Evolutionary conservation across 2,113 vertebrate species (phyloP).

Genomic region (Pseudopipra pipra): DNA sequence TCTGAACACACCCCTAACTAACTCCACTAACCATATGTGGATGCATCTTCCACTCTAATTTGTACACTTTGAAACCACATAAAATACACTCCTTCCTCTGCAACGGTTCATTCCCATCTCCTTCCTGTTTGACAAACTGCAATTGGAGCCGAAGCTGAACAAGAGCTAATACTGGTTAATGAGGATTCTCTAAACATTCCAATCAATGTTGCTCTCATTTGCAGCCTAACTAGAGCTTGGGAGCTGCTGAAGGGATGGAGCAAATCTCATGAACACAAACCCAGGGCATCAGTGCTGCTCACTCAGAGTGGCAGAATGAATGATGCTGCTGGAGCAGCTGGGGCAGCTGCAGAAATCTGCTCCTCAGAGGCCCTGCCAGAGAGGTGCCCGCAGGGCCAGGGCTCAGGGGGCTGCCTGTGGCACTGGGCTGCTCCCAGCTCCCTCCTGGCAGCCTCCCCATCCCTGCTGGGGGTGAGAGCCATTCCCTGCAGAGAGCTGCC

Average conservation of each 20-base stretch:
- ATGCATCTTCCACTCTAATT: not conserved
- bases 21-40: not conserved
- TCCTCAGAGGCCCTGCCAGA: not conserved
- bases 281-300: not conserved
- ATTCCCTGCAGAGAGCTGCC: not conserved
- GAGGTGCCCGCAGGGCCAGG: not conserved
- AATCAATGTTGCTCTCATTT: not conserved
- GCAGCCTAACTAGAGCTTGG: not conserved
- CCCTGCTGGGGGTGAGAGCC: fast-evolving
- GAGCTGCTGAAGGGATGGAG: not conserved
- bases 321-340: not conserved
- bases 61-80: not conserved
- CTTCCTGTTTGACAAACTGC: not conserved
- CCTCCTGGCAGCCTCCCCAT: not conserved
- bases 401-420: not conserved
- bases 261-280: not conserved
- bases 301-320: not conserved
- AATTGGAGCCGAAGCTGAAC: not conserved
- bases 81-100: not conserved
- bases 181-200: not conserved
- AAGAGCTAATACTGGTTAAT: not conserved
- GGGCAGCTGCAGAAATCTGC: not conserved
- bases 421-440: not conserved
- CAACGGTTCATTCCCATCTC: not conserved
- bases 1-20: not conserved